Percentiles rank a stretch among this genome's conserved stretches.
phyloP scores from a whole-genome alignment of 1,140 invertebrate genomes.

The Drosophila neocordata region DNA sequence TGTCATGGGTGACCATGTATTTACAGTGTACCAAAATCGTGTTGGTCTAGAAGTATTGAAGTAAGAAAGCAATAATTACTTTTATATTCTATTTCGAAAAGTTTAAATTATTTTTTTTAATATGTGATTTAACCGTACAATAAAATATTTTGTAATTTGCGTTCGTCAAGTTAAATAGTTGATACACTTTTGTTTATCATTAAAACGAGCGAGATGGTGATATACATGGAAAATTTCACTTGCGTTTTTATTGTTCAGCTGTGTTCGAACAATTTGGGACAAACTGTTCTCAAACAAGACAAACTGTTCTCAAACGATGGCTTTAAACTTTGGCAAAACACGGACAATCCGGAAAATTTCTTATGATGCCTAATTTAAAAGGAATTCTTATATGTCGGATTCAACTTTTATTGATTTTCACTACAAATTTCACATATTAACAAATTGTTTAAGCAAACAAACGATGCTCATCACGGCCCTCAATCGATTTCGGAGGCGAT shows the following conservation, averaged over 20 bases:
- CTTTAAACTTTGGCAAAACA: too few relatives aligned
- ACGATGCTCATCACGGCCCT: slow-evolving; percentile 58
- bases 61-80: neutral
- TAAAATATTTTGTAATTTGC: too few relatives aligned
- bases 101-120: too few relatives aligned
- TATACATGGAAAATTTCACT: neutral
- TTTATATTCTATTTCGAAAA: too few relatives aligned
- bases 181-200: neutral
- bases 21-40: slow-evolving; percentile 2
- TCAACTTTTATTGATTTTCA: slow-evolving; percentile 53
- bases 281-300: neutral
- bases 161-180: neutral
- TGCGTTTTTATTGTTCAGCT: too few relatives aligned
- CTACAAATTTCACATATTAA: slow-evolving; percentile 61
- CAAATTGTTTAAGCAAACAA: slow-evolving; percentile 59
- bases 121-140: too few relatives aligned
- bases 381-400: slow-evolving; percentile 7
- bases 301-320: neutral
- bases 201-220: neutral
- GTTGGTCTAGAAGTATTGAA: neutral
- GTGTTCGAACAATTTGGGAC: neutral
- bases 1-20: neutral
- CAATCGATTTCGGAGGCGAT: slow-evolving; percentile 84
- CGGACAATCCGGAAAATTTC: neutral
- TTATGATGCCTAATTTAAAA: too few relatives aligned